These are phyloP conservation scores for Montifringilla adamsi DNA, from an alignment of 2,113 vertebrate species.

Conservation along the genomic window DNA sequence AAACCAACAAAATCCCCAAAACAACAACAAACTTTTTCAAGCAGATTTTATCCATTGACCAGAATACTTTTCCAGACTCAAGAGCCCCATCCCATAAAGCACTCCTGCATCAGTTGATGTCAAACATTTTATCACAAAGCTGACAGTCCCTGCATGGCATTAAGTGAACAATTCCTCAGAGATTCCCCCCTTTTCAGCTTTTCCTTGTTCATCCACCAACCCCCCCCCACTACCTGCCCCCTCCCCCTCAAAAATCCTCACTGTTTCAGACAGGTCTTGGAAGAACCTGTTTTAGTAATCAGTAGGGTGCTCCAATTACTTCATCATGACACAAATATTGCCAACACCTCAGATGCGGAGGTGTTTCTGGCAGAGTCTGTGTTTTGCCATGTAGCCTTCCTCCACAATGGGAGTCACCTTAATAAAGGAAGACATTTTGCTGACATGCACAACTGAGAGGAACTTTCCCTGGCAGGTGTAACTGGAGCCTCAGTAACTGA, in stretches of 20 bases:
- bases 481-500: background rate
- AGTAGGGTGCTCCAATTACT: background rate
- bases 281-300: background rate
- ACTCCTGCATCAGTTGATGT: background rate
- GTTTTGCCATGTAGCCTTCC: background rate
- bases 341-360: background rate
- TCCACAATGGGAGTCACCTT: background rate
- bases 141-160: background rate
- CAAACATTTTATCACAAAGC: background rate
- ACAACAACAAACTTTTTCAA: background rate
- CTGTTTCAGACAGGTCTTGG: background rate
- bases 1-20: background rate
- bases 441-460: background rate
- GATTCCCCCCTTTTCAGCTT: background rate
- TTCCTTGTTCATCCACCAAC: background rate
- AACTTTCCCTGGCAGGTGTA: background rate
- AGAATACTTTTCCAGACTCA: background rate
- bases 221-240: background rate
- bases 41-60: background rate
- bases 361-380: background rate
- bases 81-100: background rate
- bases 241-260: background rate
- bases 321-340: background rate
- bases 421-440: background rate
- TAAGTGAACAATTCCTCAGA: background rate